phyloP scores from a whole-genome alignment of 1,140 invertebrate species.

The Nebria ingens region DNA sequence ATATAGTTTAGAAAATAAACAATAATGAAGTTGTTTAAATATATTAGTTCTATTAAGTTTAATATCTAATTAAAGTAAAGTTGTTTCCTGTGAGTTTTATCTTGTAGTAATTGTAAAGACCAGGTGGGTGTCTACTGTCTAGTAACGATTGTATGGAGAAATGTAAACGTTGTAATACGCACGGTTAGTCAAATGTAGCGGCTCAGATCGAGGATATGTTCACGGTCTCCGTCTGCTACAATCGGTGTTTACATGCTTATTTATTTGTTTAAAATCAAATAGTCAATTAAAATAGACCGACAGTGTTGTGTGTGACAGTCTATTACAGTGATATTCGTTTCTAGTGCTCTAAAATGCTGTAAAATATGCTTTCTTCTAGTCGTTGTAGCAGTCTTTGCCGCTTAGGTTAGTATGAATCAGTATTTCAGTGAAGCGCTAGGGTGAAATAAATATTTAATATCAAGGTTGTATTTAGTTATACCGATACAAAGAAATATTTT shows the following conservation, averaged over 20 bases:
- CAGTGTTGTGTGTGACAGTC: neutral
- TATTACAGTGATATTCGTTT: neutral
- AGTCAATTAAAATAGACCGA: neutral
- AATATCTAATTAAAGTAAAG: too few species aligned
- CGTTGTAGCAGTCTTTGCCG: neutral
- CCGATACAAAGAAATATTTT: too few species aligned
- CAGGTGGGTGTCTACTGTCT: too few species aligned
- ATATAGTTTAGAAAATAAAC: too few species aligned
- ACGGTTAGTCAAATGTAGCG: conserved; percentile 2
- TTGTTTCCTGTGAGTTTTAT: too few species aligned
- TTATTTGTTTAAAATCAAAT: neutral
- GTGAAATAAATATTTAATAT: conserved; percentile 4
- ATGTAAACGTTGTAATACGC: conserved; percentile 3
- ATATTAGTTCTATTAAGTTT: too few species aligned
- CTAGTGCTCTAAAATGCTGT: neutral
- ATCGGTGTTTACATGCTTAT: neutral
- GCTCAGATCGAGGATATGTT: neutral
- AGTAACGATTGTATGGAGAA: neutral
- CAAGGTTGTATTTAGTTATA: too few species aligned
- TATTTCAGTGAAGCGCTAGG: neutral
- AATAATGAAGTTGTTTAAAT: too few species aligned
- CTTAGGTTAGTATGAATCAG: neutral
- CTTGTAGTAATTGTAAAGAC: too few species aligned
- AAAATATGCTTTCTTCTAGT: neutral
- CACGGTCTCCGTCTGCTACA: neutral